Percentiles rank a stretch among this genome's conserved stretches.
Evolutionary conservation across 1,140 invertebrate species (phyloP).

Genomic region (Lineus longissimus): DNA sequence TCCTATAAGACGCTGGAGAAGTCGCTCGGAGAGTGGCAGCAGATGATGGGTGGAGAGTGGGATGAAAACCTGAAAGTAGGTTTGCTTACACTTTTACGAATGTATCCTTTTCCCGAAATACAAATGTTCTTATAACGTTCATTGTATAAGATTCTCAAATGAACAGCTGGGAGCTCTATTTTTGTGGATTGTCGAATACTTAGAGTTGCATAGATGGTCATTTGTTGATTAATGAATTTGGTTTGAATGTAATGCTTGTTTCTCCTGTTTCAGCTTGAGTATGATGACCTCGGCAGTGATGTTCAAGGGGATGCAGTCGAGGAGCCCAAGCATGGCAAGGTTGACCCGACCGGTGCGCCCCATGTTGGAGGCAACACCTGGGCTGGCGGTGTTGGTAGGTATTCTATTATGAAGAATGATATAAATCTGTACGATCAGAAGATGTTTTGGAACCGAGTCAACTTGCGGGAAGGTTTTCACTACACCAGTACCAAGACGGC

Average conservation of each 20-base stretch:
- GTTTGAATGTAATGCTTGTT: background rate
- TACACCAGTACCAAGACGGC: no score
- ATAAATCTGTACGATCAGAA: constrained; percentile 14
- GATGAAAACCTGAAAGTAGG: constrained; percentile 37
- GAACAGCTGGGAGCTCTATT: no score
- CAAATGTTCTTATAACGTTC: no score
- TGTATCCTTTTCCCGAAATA: background rate
- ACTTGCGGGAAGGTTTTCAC: no score
- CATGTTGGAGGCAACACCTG: constrained; percentile 95
- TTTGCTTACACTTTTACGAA: background rate
- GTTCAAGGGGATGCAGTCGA: constrained; percentile 51
- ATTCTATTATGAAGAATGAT: no score
- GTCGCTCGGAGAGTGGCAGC: constrained; percentile 56
- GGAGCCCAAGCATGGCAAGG: constrained; percentile 86
- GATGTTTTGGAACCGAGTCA: no score
- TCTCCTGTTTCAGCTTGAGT: background rate
- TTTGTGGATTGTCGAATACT: no score
- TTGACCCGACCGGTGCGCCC: constrained; percentile 77
- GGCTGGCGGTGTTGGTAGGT: constrained; percentile 88
- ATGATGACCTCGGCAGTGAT: background rate
- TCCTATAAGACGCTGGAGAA: constrained; percentile 53
- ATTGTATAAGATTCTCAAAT: no score
- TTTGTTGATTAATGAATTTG: no score
- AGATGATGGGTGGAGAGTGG: constrained; percentile 54
- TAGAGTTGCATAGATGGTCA: no score